Evolutionary conservation across 2,888 invertebrate species (phyloP).

Genomic region (Syrista parreyssii): DNA sequence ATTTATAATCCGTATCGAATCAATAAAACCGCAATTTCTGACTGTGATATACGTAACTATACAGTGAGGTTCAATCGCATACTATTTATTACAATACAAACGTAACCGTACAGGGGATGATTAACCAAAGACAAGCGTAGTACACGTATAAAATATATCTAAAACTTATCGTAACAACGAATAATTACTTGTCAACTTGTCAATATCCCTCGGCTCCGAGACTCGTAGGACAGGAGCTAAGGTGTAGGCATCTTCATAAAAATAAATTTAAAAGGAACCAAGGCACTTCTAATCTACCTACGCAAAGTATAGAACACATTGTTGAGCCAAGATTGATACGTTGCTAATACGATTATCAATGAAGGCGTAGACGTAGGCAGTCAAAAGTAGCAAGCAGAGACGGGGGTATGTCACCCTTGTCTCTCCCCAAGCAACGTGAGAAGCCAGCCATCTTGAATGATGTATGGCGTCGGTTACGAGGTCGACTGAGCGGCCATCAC

Average conservation of each 20-base stretch:
- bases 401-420: slow-evolving; percentile 60
- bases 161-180: no score
- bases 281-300: background rate
- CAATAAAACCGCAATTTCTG: background rate
- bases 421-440: slow-evolving; percentile 55
- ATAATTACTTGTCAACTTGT: background rate
- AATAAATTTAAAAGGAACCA: background rate
- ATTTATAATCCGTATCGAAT: background rate
- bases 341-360: slow-evolving; percentile 50
- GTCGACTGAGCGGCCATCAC: slow-evolving; percentile 71
- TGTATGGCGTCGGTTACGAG: slow-evolving; percentile 72
- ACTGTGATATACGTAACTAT: background rate
- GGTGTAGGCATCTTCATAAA: background rate
- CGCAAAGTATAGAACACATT: background rate
- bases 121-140: background rate
- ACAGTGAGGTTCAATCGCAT: background rate
- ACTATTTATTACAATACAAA: background rate
- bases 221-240: background rate
- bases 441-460: slow-evolving; percentile 69
- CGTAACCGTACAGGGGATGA: background rate
- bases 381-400: slow-evolving; percentile 52
- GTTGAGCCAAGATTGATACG: slow-evolving; percentile 47
- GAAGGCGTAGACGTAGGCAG: slow-evolving; percentile 54
- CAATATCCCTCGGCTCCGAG: background rate
- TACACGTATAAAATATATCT: background rate